Conservation (phyloP, 1,140 invertebrate species). For the Drosophila tropicalis region DNA sequence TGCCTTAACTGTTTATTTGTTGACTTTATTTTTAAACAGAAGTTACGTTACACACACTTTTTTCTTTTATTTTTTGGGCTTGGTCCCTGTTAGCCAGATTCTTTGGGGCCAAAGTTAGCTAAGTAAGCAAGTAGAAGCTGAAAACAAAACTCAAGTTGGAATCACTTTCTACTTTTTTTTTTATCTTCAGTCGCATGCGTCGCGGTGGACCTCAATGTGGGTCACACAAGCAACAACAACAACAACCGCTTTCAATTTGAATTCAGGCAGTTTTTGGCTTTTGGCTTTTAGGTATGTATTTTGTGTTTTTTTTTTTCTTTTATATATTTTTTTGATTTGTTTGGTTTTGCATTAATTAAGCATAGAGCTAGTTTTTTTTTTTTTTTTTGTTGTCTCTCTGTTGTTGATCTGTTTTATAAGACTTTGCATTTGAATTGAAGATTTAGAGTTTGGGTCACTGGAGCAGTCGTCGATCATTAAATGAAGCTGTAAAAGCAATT, state of each 20-base stretch:
- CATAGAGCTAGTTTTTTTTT: conserved; percentile 47
- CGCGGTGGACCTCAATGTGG: conserved; percentile 55
- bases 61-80: conserved; percentile 9
- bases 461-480: conserved; percentile 54
- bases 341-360: conserved; percentile 73
- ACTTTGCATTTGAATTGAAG: conserved; percentile 14
- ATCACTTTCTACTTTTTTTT: conserved; percentile 74
- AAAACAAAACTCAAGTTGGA: conserved; percentile 26
- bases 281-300: conserved; percentile 1
- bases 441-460: conserved; percentile 51
- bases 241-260: conserved; percentile 65
- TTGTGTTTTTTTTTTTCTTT: conserved; percentile 19
- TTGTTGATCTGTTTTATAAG: conserved; percentile 36
- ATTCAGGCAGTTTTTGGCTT: conserved; percentile 28
- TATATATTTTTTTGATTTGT: conserved; percentile 53
- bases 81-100: conserved; percentile 4
- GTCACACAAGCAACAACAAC: conserved; percentile 41
- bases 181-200: conserved; percentile 52
- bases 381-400: neutral
- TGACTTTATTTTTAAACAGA: conserved; percentile 3
- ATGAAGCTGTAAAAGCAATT: conserved; percentile 27
- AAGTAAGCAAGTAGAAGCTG: neutral
- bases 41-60: neutral
- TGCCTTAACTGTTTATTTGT: conserved; percentile 26
- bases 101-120: neutral